Evolutionary conservation across 2,888 invertebrate species (phyloP).

Genomic region (Gymnocheta viridis): DNA sequence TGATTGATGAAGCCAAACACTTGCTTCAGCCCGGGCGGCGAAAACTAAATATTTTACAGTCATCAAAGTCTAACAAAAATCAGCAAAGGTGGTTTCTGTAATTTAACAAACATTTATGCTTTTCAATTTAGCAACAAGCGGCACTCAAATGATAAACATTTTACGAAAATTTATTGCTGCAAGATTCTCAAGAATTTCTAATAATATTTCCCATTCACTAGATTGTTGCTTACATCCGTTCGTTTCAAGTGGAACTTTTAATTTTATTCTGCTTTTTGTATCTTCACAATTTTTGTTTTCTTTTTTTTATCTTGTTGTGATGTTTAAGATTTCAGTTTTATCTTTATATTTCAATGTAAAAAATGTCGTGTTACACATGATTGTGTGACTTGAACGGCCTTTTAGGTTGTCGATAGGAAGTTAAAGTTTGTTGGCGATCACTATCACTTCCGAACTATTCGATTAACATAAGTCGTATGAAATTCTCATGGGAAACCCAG

Average conservation of each 20-base stretch:
- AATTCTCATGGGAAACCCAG: conserved; percentile 42
- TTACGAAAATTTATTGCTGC: conserved; percentile 27
- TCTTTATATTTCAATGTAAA: conserved; percentile 4
- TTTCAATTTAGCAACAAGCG: background rate
- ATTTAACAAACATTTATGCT: background rate
- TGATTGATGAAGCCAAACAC: conserved; percentile 60
- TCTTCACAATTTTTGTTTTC: background rate
- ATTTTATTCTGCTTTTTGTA: conserved; percentile 12
- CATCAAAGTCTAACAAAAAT: background rate
- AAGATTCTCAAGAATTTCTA: background rate
- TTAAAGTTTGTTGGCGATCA: conserved; percentile 11
- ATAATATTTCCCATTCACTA: background rate
- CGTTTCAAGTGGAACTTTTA: background rate
- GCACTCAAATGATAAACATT: background rate
- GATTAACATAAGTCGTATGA: background rate
- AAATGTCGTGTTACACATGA: conserved; percentile 30
- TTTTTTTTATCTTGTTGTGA: background rate
- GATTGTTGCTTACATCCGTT: conserved; percentile 10
- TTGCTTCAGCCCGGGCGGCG: conserved; percentile 27
- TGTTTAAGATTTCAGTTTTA: conserved; percentile 14
- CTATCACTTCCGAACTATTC: conserved; percentile 52
- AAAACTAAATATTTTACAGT: background rate
- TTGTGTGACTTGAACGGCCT: background rate
- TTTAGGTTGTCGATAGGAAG: conserved; percentile 27
- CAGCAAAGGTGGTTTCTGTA: background rate